Conservation (phyloP, 2,888 invertebrate genomes). For the Aquatica leii region DNA sequence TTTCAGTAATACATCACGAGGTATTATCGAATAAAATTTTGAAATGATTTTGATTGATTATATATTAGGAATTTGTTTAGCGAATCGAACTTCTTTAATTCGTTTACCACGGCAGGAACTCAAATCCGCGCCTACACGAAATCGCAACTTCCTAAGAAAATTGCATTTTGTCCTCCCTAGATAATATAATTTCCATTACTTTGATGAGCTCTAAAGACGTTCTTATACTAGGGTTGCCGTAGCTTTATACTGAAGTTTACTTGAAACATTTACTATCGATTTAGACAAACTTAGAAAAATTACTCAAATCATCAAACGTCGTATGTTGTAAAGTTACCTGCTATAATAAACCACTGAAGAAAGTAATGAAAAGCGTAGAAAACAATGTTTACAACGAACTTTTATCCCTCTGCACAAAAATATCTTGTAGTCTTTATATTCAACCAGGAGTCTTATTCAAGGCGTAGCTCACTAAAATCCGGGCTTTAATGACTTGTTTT, state of each 20-base stretch:
- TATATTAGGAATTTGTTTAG: constrained; percentile 4
- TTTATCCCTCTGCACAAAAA: constrained; percentile 12
- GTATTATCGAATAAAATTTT: constrained; percentile 23
- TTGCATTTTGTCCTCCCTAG: constrained; percentile 54
- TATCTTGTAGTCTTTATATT: constrained; percentile 22
- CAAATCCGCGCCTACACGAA: constrained; percentile 42
- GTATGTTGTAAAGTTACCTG: background rate
- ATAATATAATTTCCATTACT: constrained; percentile 56
- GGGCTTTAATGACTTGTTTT: constrained; percentile 35
- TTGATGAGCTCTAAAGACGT: constrained; percentile 49
- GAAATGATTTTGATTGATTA: constrained; percentile 26
- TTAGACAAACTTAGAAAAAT: background rate
- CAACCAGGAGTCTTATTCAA: constrained; percentile 23
- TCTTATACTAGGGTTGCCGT: constrained; percentile 21
- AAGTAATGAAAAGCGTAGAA: constrained; percentile 8
- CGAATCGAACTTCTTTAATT: constrained; percentile 3
- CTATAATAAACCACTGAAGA: background rate
- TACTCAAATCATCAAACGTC: constrained; percentile 3
- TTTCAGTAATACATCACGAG: constrained; percentile 27
- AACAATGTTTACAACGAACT: constrained; percentile 22
- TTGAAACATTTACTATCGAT: constrained; percentile 17
- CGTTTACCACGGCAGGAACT: background rate
- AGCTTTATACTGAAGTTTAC: constrained; percentile 13
- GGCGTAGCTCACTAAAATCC: constrained; percentile 24
- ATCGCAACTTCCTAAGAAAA: constrained; percentile 54